Evolutionary conservation across 2,113 vertebrate species (phyloP), one percentile per base, ranked within the genome.

Genomic region (Prunella himalayana): DNA sequence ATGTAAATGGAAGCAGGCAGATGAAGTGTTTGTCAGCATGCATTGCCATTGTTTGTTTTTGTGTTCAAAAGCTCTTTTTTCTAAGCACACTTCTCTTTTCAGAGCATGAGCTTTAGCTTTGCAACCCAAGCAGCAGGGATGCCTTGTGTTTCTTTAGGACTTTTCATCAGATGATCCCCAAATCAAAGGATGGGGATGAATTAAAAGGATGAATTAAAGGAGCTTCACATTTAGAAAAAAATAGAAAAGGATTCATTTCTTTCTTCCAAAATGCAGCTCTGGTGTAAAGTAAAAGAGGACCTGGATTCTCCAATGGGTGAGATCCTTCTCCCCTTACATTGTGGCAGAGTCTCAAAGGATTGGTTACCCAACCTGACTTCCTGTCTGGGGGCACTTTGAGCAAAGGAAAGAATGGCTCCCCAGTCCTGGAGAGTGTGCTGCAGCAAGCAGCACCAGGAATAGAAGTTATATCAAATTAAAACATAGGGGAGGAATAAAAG

Each of bases 91-190:
- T 70, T 64, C 51, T 93, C 50, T 91, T 78, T 90, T 60, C 75
- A 75, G 82, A 90, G 51, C 45, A 69, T 65, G 44, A 84, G 33
- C 61, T 53, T 90, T 63, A 88, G 82, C 72, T 97, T 94, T 90
- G 54, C 54, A 88, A 51, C 17, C 27, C 56, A 69, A 82, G 60
- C 60, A 86, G 57, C 75, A 79, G 63, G 54, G 66, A 61, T 65
- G 87, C 28, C 57, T 94, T 61, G 44, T 82, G 54, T 72, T 92
- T 76, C 89, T 79, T 47, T 44, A 63, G 51, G 23, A 45, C 14
- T 82, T 86, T 84, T 82, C 35, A 84, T 73, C 61, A 50, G 39
- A 76, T 79, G 24, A 61, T 72, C 31, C 49, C 37, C 37, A 57
- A 85, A 91, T 37, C 37, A 37, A 37, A 37, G 37, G 37, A 37